Conservation (phyloP, 2,888 invertebrate genomes). For the Netelia inedita region DNA sequence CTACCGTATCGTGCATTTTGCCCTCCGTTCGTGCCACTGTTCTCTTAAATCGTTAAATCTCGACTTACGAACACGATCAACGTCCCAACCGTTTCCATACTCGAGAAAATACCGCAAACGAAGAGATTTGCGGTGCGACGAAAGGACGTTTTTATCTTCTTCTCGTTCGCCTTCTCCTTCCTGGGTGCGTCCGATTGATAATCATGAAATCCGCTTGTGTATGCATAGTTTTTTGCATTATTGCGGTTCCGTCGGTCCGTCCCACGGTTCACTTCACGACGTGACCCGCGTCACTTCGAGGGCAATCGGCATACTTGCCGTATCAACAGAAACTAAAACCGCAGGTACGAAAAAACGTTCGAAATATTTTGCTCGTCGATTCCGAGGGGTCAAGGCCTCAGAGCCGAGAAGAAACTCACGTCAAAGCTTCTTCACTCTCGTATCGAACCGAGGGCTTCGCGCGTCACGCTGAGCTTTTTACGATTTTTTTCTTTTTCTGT, state of each 20-base stretch:
- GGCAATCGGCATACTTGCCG: too few species aligned
- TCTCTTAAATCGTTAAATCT: background rate
- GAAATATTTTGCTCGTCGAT: background rate
- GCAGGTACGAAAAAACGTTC: background rate
- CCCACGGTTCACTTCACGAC: slow-evolving; percentile 26
- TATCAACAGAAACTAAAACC: background rate
- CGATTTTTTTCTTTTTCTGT: background rate
- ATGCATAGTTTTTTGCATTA: slow-evolving; percentile 47
- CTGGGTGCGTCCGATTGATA: slow-evolving; percentile 31
- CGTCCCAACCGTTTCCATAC: background rate
- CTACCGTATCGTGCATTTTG: slow-evolving; percentile 52
- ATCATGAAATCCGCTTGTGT: slow-evolving; percentile 41
- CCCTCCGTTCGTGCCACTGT: slow-evolving; percentile 24
- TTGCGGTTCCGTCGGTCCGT: slow-evolving; percentile 12
- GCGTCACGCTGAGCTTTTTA: slow-evolving; percentile 38
- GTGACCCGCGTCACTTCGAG: too few species aligned
- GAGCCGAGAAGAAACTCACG: background rate
- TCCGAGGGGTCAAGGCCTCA: background rate
- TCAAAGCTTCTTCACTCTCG: slow-evolving; percentile 1
- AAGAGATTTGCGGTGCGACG: slow-evolving; percentile 33
- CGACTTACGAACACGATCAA: background rate
- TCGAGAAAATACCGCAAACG: slow-evolving; percentile 18
- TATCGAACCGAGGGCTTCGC: background rate
- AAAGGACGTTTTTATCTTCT: background rate
- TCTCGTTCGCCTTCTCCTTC: background rate